Evolutionary conservation across 2,888 invertebrate species (phyloP).

Genomic region (Eupithecia subumbrata): DNA sequence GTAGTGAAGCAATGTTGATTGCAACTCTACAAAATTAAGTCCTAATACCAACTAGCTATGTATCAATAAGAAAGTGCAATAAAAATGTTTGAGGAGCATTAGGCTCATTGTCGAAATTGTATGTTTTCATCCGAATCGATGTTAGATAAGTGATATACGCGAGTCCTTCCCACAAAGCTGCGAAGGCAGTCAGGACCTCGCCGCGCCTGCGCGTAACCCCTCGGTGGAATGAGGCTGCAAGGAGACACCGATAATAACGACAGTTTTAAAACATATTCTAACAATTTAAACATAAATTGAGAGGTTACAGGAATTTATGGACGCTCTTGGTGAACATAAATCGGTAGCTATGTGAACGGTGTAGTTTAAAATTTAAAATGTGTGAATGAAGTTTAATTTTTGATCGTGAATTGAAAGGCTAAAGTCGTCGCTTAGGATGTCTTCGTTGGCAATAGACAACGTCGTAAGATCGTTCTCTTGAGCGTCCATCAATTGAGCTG

Average conservation of each 20-base stretch:
- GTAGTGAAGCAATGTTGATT: neutral
- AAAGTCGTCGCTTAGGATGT: neutral
- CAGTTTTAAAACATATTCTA: slow-evolving; percentile 24
- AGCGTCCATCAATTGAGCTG: slow-evolving; percentile 21
- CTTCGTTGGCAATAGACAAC: neutral
- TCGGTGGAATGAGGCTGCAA: slow-evolving; percentile 19
- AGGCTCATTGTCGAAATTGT: neutral
- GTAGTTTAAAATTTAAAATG: neutral
- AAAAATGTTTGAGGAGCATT: neutral
- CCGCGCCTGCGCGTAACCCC: slow-evolving; percentile 33
- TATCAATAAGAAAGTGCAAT: neutral
- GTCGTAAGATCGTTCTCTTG: slow-evolving; percentile 7
- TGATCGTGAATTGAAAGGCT: neutral
- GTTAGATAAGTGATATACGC: slow-evolving; percentile 17
- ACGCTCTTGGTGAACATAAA: neutral
- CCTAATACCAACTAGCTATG: neutral
- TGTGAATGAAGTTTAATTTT: neutral
- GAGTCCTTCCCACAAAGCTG: slow-evolving; percentile 19
- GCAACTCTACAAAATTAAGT: neutral
- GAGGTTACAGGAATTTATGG: neutral
- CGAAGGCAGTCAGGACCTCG: slow-evolving; percentile 29
- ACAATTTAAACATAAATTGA: neutral
- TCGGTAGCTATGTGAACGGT: neutral
- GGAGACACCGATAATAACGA: slow-evolving; percentile 19
- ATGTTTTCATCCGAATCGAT: slow-evolving; percentile 15